Evolutionary conservation across 92 coral and sea anemone genomes (phyloP).

Genomic region (Anthopleura xanthogrammica): DNA sequence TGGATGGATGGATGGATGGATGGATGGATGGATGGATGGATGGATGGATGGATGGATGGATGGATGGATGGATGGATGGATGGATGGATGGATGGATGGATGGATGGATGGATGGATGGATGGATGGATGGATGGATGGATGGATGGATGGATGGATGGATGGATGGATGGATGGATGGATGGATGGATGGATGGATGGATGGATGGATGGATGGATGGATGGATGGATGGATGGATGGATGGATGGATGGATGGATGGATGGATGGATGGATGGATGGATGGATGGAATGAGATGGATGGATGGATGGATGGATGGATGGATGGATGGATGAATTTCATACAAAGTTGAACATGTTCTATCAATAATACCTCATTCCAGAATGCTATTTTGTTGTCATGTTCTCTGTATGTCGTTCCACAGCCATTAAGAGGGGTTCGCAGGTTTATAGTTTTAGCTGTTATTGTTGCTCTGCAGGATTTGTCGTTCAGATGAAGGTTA

Average conservation of each 20-base stretch:
- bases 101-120: neutral
- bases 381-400: neutral
- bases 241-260: no score
- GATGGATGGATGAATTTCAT: neutral
- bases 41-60: neutral
- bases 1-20: neutral
- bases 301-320: no score
- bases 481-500: constrained; percentile 22
- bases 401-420: constrained; percentile 18
- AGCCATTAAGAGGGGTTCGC: constrained; percentile 12
- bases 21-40: neutral
- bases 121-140: neutral
- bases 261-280: no score
- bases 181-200: no score
- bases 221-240: no score
- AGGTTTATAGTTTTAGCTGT: constrained; percentile 13
- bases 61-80: neutral
- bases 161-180: no score
- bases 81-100: neutral
- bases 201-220: no score
- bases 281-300: no score
- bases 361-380: constrained; percentile 2
- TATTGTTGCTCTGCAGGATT: constrained; percentile 28
- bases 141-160: no score
- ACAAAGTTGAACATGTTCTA: neutral